Evolutionary conservation across 2,797 vertebrate species (phyloP).

Genomic region (Borostomias antarcticus): DNA sequence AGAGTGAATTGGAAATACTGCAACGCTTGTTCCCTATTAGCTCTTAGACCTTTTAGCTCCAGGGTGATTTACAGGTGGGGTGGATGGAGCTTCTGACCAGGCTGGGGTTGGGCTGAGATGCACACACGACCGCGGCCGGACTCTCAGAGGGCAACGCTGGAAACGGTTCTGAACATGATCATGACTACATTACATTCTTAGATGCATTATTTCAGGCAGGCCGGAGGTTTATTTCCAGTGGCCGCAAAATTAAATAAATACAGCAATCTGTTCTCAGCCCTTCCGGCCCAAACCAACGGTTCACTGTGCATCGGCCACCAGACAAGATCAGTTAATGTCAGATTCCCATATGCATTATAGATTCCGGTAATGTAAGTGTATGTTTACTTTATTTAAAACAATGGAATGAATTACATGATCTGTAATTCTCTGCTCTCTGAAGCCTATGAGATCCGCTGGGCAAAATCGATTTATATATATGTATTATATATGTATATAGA

Average conservation of each 20-base stretch:
- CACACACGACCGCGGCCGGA: slow-evolving; percentile 19
- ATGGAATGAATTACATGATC: too few species aligned
- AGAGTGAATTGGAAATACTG: slow-evolving; percentile 41
- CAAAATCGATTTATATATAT: too few species aligned
- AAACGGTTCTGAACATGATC: slow-evolving; percentile 7
- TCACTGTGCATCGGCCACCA: not conserved
- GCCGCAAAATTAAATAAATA: slow-evolving; percentile 15
- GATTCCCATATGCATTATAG: too few species aligned
- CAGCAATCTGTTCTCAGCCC: slow-evolving; percentile 8
- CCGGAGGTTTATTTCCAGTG: slow-evolving; percentile 12
- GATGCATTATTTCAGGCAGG: slow-evolving; percentile 24
- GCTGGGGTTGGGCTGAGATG: slow-evolving; percentile 19
- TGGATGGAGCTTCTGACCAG: slow-evolving; percentile 25
- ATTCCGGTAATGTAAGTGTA: too few species aligned
- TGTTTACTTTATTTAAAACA: too few species aligned
- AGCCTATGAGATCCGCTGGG: too few species aligned
- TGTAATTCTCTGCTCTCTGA: too few species aligned
- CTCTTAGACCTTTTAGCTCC: slow-evolving; percentile 34
- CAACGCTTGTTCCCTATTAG: slow-evolving; percentile 43
- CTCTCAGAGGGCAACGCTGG: not conserved
- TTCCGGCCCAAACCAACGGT: not conserved
- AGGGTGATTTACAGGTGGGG: slow-evolving; percentile 45
- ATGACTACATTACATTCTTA: slow-evolving; percentile 9
- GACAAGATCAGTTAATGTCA: not conserved
- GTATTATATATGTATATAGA: too few species aligned